Percentiles rank a stretch among this genome's conserved stretches.
These are phyloP conservation scores for Otolemur crassicaudatus DNA, from an alignment of 2,797 vertebrate genomes.

Conservation along the genomic window DNA sequence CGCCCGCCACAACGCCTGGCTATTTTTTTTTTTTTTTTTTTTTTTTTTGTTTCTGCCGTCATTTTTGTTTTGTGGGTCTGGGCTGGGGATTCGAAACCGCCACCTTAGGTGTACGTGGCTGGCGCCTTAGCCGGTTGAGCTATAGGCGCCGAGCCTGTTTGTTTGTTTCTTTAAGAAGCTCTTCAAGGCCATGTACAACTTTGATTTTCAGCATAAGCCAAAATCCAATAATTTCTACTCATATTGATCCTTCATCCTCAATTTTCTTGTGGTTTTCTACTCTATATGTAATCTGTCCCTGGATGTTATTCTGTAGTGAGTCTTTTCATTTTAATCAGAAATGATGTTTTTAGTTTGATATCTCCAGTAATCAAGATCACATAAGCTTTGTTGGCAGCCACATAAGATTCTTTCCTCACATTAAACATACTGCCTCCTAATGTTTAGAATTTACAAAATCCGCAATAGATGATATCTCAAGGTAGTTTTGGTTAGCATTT, in stretches of 20 bases:
- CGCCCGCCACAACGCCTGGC: no score
- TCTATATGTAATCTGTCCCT: neutral
- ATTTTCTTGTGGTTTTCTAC: neutral
- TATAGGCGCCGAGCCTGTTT: no score
- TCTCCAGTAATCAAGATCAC: neutral
- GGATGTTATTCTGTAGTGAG: neutral
- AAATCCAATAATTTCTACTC: neutral
- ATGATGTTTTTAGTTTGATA: neutral
- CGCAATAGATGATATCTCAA: neutral
- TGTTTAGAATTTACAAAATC: neutral
- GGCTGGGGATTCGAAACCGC: no score
- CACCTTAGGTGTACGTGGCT: no score
- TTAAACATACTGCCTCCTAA: neutral
- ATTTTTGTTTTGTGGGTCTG: no score
- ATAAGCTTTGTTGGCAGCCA: neutral
- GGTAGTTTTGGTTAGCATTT: no score
- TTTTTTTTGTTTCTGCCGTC: no score
- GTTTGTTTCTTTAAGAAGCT: neutral
- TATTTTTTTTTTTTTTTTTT: no score
- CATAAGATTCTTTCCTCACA: neutral
- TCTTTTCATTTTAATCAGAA: neutral
- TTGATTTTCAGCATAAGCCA: constrained; percentile 35
- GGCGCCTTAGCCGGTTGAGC: no score
- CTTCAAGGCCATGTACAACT: neutral
- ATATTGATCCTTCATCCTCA: neutral